Evolutionary conservation across 2,113 vertebrate genomes (phyloP).

Genomic region (Silurus glanis): DNA sequence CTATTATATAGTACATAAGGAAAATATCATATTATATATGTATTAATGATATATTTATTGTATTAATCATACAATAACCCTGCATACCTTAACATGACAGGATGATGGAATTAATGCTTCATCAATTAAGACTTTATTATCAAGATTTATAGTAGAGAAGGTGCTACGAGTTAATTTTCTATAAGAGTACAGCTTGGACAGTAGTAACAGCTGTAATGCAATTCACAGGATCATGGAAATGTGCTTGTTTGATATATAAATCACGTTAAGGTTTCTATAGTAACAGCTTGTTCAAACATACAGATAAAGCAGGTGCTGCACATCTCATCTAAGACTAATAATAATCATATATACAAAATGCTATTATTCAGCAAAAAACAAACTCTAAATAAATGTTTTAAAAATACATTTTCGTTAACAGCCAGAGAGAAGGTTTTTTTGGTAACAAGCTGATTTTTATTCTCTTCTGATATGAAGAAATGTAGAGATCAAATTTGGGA

Average conservation of each 20-base stretch:
- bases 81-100: too few relatives aligned
- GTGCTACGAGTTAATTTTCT: neutral
- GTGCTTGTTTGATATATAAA: neutral
- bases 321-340: neutral
- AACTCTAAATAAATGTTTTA: neutral
- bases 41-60: neutral
- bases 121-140: neutral
- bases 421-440: neutral
- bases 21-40: neutral
- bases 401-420: neutral
- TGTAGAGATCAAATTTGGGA: neutral
- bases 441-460: neutral
- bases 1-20: too few relatives aligned
- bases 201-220: constrained; percentile 7
- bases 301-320: neutral
- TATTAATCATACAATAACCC: neutral
- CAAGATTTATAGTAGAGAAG: neutral
- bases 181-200: neutral
- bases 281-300: neutral
- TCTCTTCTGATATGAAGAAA: neutral
- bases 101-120: neutral
- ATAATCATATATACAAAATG: neutral
- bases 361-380: neutral
- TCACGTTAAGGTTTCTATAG: neutral
- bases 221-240: neutral